phyloP scores from a whole-genome alignment of 2,113 vertebrate genomes.

The Hippocampus zosterae region DNA sequence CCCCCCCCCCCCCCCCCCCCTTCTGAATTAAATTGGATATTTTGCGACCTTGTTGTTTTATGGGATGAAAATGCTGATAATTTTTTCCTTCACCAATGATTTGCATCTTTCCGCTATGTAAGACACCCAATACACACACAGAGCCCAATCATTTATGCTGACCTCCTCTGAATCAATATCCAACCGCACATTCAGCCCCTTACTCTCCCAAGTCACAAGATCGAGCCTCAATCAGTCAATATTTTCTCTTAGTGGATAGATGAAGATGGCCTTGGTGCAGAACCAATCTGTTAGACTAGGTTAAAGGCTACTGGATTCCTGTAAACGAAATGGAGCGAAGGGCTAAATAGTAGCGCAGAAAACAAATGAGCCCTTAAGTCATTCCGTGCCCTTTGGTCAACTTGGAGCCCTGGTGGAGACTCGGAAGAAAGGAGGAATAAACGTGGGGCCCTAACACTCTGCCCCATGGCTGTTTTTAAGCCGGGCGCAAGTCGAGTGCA shows the following conservation, averaged over 20 bases:
- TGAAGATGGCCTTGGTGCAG: slow-evolving; percentile 25
- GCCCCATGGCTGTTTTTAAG: too few relatives aligned
- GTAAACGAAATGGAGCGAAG: slow-evolving; percentile 10
- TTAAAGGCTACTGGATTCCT: background rate
- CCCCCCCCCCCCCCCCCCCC: too few relatives aligned
- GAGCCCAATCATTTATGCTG: slow-evolving; percentile 52
- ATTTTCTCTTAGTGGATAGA: slow-evolving; percentile 31
- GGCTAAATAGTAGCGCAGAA: background rate
- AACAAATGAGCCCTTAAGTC: slow-evolving; percentile 8
- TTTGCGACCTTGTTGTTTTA: slow-evolving; percentile 16
- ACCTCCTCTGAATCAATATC: slow-evolving; percentile 55
- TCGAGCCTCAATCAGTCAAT: slow-evolving; percentile 42
- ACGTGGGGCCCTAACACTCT: background rate
- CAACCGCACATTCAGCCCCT: slow-evolving; percentile 46
- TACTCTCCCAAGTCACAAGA: slow-evolving; percentile 49
- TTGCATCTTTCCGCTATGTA: slow-evolving; percentile 39
- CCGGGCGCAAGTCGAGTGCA: too few relatives aligned
- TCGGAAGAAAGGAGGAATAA: background rate
- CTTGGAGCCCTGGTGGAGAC: background rate
- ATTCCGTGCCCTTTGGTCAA: slow-evolving; percentile 1
- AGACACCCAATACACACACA: slow-evolving; percentile 43
- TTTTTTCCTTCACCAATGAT: slow-evolving; percentile 28
- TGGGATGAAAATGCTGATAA: slow-evolving; percentile 1
- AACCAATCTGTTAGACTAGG: slow-evolving; percentile 11
- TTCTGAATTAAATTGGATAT: slow-evolving; percentile 1